phyloP scores from a whole-genome alignment of 2,888 invertebrate genomes.

The Craniophora ligustri region DNA sequence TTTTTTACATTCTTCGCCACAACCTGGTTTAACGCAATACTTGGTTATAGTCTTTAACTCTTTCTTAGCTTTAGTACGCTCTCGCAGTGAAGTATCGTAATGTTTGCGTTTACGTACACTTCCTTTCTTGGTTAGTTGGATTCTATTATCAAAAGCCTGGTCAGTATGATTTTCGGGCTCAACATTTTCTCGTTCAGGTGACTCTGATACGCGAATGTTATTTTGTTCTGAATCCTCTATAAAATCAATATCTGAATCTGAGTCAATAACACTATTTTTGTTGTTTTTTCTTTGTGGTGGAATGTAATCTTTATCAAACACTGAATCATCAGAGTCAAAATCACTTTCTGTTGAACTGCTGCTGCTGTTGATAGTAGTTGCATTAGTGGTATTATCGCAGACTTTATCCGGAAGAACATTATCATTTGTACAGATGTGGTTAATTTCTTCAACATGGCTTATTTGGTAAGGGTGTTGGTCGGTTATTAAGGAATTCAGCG shows the following conservation, averaged over 20 bases:
- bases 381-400: constrained; percentile 7
- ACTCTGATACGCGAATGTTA: background rate
- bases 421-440: constrained; percentile 10
- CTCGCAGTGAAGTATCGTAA: too few relatives aligned
- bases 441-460: constrained; percentile 17
- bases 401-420: too few relatives aligned
- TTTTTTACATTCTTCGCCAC: background rate
- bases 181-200: background rate
- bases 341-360: constrained; percentile 9
- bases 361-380: too few relatives aligned
- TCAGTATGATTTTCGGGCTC: too few relatives aligned
- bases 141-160: background rate
- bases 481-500: constrained; percentile 2
- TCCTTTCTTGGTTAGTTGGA: background rate
- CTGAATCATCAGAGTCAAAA: constrained; percentile 31
- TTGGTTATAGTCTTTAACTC: too few relatives aligned
- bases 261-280: constrained; percentile 8
- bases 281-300: constrained; percentile 18
- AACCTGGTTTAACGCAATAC: background rate
- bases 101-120: too few relatives aligned
- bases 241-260: background rate
- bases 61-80: too few relatives aligned
- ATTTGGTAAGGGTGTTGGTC: constrained; percentile 11
- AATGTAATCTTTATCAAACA: constrained; percentile 26
- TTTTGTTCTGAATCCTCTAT: background rate